Conservation (phyloP, 1,140 invertebrate species). For the Ericerus pela region DNA sequence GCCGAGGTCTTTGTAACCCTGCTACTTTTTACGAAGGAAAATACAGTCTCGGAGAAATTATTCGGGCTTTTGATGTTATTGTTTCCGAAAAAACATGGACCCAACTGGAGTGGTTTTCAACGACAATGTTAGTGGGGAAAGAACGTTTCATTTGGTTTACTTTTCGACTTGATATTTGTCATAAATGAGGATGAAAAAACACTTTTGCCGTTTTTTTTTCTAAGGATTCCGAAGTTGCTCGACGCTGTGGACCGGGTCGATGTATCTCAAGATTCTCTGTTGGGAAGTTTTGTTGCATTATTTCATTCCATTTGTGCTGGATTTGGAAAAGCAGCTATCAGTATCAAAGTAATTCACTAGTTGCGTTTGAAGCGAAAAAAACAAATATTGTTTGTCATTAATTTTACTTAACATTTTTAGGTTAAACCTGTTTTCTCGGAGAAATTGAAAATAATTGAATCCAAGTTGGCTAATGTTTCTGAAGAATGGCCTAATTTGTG, state of each 20-base stretch:
- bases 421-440: slow-evolving; percentile 37
- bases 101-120: slow-evolving; percentile 38
- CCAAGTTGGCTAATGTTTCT: slow-evolving; percentile 28
- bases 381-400: not conserved
- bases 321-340: slow-evolving; percentile 33
- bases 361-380: not conserved
- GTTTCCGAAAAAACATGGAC: slow-evolving; percentile 34
- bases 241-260: slow-evolving; percentile 30
- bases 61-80: slow-evolving; percentile 38
- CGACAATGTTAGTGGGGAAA: slow-evolving; percentile 34
- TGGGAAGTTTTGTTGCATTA: slow-evolving; percentile 24
- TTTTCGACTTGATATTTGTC: not conserved
- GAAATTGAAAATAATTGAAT: slow-evolving; percentile 33
- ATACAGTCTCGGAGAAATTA: slow-evolving; percentile 33
- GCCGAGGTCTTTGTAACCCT: slow-evolving; percentile 37
- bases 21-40: slow-evolving; percentile 34
- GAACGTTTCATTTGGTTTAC: not conserved
- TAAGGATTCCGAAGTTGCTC: slow-evolving; percentile 32
- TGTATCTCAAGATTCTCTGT: slow-evolving; percentile 26
- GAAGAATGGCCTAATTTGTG: slow-evolving; percentile 34
- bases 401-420: slow-evolving; percentile 22
- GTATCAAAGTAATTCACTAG: not conserved
- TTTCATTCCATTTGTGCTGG: slow-evolving; percentile 29
- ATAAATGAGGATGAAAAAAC: not conserved
- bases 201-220: slow-evolving; percentile 14